Percentiles rank a stretch among this genome's conserved stretches.
Conservation (phyloP, 1,140 invertebrate species). For the Harlomillsia oculata region DNA sequence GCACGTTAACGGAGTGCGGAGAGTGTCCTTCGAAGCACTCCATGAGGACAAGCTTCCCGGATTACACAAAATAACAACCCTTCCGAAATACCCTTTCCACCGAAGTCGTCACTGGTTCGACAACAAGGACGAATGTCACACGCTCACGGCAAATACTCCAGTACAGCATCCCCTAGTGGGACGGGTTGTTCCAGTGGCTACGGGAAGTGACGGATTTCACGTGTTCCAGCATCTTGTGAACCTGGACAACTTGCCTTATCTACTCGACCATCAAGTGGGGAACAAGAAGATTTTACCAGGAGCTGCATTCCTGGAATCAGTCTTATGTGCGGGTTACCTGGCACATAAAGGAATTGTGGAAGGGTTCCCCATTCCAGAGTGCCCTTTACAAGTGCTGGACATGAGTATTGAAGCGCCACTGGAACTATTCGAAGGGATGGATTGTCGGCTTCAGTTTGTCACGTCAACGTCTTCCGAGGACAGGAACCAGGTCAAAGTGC, state of each 20-base stretch:
- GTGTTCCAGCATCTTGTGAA: slow-evolving; percentile 8
- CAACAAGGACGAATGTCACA: background rate
- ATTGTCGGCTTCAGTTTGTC: too few relatives aligned
- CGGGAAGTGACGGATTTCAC: background rate
- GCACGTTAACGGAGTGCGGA: slow-evolving; percentile 9
- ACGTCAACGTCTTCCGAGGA: too few relatives aligned
- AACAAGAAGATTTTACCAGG: slow-evolving; percentile 14
- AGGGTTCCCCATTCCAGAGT: background rate
- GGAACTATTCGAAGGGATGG: background rate
- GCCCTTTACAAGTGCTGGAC: background rate
- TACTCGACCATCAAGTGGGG: slow-evolving; percentile 20
- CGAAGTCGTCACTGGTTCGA: slow-evolving; percentile 17
- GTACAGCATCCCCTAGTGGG: slow-evolving; percentile 18
- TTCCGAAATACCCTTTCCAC: slow-evolving; percentile 25
- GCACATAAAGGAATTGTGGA: background rate
- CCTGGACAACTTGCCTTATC: slow-evolving; percentile 6
- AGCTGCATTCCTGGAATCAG: slow-evolving; percentile 16
- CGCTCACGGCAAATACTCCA: background rate
- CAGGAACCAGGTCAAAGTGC: too few relatives aligned
- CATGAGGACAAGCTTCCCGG: too few relatives aligned
- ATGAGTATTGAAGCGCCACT: slow-evolving; percentile 11
- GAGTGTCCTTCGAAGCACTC: too few relatives aligned
- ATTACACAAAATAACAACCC: too few relatives aligned
- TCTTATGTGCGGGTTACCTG: slow-evolving; percentile 1
- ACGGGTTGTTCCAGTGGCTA: slow-evolving; percentile 4